Conservation (phyloP, 2,888 invertebrate genomes). For the Sesia bembeciformis region DNA sequence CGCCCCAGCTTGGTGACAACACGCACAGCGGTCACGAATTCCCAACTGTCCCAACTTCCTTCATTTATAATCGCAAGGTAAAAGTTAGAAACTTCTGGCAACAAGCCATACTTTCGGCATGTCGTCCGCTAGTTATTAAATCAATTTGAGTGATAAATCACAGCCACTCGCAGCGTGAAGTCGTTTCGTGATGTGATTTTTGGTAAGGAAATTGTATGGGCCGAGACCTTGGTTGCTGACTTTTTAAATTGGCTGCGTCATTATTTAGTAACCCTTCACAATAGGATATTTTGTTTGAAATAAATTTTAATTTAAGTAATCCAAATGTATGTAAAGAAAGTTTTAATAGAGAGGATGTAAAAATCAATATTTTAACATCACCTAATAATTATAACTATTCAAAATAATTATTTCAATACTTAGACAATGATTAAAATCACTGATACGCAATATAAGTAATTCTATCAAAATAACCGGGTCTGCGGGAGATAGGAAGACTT, state of each 20-base stretch:
- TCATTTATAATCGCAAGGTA: conserved; percentile 35
- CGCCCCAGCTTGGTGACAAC: conserved; percentile 1
- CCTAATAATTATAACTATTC: not conserved
- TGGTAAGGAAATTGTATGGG: conserved; percentile 9
- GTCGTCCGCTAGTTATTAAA: conserved; percentile 28
- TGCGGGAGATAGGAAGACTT: too few species aligned
- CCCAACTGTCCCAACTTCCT: conserved; percentile 32
- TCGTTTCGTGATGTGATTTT: conserved; percentile 6
- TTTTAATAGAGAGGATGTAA: too few species aligned
- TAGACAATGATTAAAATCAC: too few species aligned
- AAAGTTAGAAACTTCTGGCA: conserved; percentile 23
- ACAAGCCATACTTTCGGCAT: conserved; percentile 13
- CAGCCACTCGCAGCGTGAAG: conserved; percentile 4
- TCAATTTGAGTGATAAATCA: conserved; percentile 32
- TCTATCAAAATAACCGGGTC: too few species aligned
- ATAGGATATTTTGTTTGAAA: not conserved
- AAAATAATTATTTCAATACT: too few species aligned
- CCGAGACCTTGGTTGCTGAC: not conserved
- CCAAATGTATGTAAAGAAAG: too few species aligned
- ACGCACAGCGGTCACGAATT: conserved; percentile 19
- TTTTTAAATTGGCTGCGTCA: not conserved
- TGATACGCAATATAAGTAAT: too few species aligned
- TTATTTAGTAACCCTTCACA: not conserved
- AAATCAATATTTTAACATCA: too few species aligned
- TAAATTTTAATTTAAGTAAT: too few species aligned